These are phyloP conservation scores for Girardia tigrina DNA, from an alignment of 2,888 invertebrate species.

Conservation along the genomic window DNA sequence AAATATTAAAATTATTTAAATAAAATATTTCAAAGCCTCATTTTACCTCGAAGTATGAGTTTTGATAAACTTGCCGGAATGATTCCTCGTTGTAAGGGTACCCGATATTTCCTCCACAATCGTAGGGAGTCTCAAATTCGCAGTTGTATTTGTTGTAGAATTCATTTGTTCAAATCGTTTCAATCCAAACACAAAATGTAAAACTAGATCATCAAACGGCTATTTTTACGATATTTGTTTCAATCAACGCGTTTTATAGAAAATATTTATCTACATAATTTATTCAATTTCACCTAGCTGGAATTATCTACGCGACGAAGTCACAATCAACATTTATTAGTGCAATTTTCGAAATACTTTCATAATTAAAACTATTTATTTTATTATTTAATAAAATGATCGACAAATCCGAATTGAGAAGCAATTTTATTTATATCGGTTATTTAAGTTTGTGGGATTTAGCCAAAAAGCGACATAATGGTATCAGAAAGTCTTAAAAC, in stretches of 20 bases:
- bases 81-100: neutral
- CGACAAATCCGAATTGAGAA: too few species aligned
- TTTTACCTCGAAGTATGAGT: neutral
- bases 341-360: neutral
- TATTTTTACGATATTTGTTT: neutral
- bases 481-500: too few species aligned
- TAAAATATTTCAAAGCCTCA: neutral
- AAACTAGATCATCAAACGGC: neutral
- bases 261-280: neutral
- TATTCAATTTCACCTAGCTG: neutral
- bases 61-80: slow-evolving; percentile 6
- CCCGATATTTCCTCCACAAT: neutral
- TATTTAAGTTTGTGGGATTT: too few species aligned
- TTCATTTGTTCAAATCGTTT: neutral
- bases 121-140: neutral
- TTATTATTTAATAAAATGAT: too few species aligned
- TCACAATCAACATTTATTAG: neutral
- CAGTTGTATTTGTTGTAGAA: neutral
- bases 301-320: neutral
- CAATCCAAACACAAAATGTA: neutral
- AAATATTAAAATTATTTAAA: neutral
- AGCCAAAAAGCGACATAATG: too few species aligned
- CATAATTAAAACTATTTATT: too few species aligned
- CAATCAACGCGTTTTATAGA: neutral
- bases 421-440: too few species aligned